These are phyloP conservation scores for Cichlasoma orientale DNA, from an alignment of 2,797 vertebrate genomes.

Conservation along the genomic window DNA sequence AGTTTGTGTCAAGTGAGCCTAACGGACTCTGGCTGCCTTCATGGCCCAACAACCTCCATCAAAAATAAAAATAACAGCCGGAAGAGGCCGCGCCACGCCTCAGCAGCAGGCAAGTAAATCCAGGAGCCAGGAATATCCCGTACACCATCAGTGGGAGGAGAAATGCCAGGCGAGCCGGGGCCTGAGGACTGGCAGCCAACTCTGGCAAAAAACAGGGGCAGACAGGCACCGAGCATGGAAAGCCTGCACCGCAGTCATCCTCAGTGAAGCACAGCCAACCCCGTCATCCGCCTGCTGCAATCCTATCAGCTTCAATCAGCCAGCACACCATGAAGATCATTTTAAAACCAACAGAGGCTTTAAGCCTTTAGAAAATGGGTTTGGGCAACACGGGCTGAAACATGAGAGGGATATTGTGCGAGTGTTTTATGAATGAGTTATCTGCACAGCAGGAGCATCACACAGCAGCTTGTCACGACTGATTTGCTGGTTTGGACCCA, in stretches of 20 bases:
- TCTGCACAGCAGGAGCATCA: neutral
- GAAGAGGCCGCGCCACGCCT: constrained; percentile 58
- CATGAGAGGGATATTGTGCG: constrained; percentile 7
- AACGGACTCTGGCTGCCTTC: constrained; percentile 30
- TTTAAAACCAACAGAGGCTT: constrained; percentile 32
- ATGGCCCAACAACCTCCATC: constrained; percentile 22
- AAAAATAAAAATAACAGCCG: constrained; percentile 68
- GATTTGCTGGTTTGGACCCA: neutral
- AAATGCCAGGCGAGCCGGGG: constrained; percentile 58
- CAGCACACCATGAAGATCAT: constrained; percentile 45
- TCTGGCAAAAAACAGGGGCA: constrained; percentile 51
- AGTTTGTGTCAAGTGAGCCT: constrained; percentile 30
- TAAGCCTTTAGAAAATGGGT: constrained; percentile 23
- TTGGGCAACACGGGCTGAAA: constrained; percentile 23
- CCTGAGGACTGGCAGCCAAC: constrained; percentile 50
- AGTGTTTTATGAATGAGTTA: constrained; percentile 33
- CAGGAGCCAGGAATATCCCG: constrained; percentile 68
- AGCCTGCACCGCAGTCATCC: constrained; percentile 44
- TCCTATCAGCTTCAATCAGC: constrained; percentile 59
- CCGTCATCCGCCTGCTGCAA: constrained; percentile 53
- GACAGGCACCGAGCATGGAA: constrained; percentile 57
- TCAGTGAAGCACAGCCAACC: constrained; percentile 50
- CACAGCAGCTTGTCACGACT: neutral
- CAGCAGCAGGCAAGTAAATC: constrained; percentile 42
- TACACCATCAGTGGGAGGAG: constrained; percentile 40